These are phyloP conservation scores for Diplazon laetatorius DNA, from an alignment of 2,888 invertebrate genomes.

Conservation along the genomic window DNA sequence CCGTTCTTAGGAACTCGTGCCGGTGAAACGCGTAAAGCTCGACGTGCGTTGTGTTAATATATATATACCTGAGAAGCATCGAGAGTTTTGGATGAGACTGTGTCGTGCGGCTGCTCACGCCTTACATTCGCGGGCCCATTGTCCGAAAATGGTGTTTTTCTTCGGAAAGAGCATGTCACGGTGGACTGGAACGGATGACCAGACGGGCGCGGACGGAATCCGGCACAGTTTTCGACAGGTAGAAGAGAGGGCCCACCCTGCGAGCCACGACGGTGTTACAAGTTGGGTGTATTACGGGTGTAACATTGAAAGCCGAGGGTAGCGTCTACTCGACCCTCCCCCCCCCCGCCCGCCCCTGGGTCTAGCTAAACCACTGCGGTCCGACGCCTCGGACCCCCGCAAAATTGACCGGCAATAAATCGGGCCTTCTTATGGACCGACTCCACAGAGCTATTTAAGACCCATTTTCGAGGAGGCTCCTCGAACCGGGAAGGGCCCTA, in stretches of 20 bases:
- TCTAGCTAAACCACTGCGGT: conserved; percentile 7
- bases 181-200: conserved; percentile 21
- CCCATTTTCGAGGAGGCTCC: conserved; percentile 36
- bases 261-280: conserved; percentile 1
- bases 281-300: conserved; percentile 20
- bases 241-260: conserved; percentile 39
- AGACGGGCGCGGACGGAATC: conserved; percentile 30
- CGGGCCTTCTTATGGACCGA: conserved; percentile 43
- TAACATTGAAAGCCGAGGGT: conserved; percentile 43
- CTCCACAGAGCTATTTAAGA: conserved; percentile 44
- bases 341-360: conserved; percentile 8
- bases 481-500: conserved; percentile 7
- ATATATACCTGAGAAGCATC: conserved; percentile 30
- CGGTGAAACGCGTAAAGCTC: background rate
- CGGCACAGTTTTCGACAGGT: conserved; percentile 57
- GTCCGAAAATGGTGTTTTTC: conserved; percentile 12
- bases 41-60: conserved; percentile 19
- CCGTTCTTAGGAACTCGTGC: conserved; percentile 5
- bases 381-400: conserved; percentile 51
- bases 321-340: background rate
- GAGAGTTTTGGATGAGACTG: conserved; percentile 4
- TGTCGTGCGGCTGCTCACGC: conserved; percentile 34
- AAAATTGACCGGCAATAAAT: conserved; percentile 66
- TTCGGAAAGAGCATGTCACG: conserved; percentile 26
- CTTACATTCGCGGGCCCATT: conserved; percentile 44